Evolutionary conservation across 2,113 vertebrate genomes (phyloP).

Genomic region (Saccopteryx leptura): DNA sequence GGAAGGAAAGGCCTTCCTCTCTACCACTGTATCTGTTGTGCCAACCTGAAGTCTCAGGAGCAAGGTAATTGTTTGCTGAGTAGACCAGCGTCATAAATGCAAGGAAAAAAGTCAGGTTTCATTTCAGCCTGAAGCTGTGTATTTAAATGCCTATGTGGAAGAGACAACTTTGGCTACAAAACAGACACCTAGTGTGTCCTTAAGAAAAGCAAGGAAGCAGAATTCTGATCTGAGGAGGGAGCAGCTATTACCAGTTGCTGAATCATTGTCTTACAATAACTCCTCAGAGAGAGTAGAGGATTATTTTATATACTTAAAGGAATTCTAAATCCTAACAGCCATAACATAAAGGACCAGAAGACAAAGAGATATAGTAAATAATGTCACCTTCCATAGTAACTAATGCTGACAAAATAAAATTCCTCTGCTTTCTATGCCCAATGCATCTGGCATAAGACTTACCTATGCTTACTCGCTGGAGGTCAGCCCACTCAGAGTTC

Average conservation of each 20-base stretch:
- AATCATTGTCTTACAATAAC: not conserved
- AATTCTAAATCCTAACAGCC: not conserved
- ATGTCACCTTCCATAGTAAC: not conserved
- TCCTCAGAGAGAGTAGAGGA: not conserved
- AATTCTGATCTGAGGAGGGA: not conserved
- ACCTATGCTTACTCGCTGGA: not conserved
- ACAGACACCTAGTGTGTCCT: not conserved
- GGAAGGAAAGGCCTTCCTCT: not conserved
- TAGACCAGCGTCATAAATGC: not conserved
- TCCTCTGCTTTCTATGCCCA: not conserved
- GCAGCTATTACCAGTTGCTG: not conserved
- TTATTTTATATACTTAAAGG: constrained; percentile 35
- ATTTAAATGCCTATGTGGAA: not conserved
- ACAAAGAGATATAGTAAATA: not conserved
- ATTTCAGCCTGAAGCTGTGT: not conserved
- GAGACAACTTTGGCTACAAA: not conserved
- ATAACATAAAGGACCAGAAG: not conserved
- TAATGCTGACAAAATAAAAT: not conserved
- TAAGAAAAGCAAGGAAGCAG: constrained; percentile 28
- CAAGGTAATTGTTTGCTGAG: not conserved
- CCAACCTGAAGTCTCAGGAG: not conserved
- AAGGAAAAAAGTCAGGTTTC: not conserved
- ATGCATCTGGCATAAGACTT: not conserved
- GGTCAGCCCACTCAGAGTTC: not conserved
- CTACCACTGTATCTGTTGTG: not conserved